phyloP scores from a whole-genome alignment of 2,797 vertebrate genomes.

The Pampus argenteus region DNA sequence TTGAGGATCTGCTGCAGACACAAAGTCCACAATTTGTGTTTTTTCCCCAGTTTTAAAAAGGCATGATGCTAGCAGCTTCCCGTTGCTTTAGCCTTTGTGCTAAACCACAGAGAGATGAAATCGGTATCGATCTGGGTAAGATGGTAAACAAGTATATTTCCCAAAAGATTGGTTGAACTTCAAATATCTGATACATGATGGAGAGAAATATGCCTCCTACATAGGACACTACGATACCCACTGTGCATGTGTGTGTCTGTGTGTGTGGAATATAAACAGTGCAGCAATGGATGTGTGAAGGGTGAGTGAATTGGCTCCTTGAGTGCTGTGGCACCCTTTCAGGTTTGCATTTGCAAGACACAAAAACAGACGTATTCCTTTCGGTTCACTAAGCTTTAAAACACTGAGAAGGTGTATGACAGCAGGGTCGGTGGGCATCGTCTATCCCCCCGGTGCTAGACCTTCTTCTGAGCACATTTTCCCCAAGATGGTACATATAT shows the following conservation, averaged over 20 bases:
- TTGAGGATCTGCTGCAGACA: conserved; percentile 18
- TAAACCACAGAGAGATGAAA: conserved; percentile 48
- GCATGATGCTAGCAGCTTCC: conserved; percentile 16
- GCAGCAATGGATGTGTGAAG: conserved; percentile 32
- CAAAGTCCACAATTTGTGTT: conserved; percentile 14
- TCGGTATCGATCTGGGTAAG: conserved; percentile 62
- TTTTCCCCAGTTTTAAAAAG: background rate
- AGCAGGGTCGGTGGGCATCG: conserved; percentile 45
- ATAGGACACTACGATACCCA: conserved; percentile 37
- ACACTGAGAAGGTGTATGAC: conserved; percentile 42
- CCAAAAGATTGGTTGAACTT: conserved; percentile 62
- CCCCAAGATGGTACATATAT: conserved; percentile 38
- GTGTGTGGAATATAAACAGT: conserved; percentile 41
- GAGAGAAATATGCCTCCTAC: conserved; percentile 38
- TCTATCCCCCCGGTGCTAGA: conserved; percentile 10
- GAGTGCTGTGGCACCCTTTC: conserved; percentile 52
- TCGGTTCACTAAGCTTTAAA: conserved; percentile 50
- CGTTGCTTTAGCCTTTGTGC: conserved; percentile 18
- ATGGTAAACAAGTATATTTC: conserved; percentile 62
- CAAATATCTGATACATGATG: conserved; percentile 48
- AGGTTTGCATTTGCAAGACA: conserved; percentile 46
- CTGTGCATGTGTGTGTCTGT: conserved; percentile 1
- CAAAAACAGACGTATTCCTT: conserved; percentile 35
- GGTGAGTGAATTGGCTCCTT: conserved; percentile 39
- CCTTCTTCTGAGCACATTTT: conserved; percentile 23